Percentiles rank a stretch among this genome's conserved stretches.
phyloP scores from a whole-genome alignment of 2,888 invertebrate genomes.

The Tetheella fluctuosa region DNA sequence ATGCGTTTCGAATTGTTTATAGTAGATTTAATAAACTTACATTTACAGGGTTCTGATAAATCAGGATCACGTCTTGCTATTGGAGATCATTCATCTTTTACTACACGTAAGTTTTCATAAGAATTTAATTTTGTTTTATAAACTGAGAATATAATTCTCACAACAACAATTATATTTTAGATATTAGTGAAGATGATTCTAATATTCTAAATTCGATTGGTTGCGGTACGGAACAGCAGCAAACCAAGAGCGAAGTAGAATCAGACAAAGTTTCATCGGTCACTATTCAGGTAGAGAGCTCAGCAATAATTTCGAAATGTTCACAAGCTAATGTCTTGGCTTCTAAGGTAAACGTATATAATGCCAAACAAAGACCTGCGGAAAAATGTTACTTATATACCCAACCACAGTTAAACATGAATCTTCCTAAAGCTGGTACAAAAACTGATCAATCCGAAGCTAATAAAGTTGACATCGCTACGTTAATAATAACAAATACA shows the following conservation, averaged over 20 bases:
- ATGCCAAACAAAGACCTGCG: slow-evolving; percentile 47
- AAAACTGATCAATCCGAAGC: slow-evolving; percentile 45
- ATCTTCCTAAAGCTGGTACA: slow-evolving; percentile 54
- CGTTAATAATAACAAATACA: slow-evolving; percentile 57
- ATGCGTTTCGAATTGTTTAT: neutral
- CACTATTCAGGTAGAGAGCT: slow-evolving; percentile 47
- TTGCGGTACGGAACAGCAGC: slow-evolving; percentile 40
- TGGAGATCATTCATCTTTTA: slow-evolving; percentile 71
- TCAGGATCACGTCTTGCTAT: slow-evolving; percentile 67
- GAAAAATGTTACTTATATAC: slow-evolving; percentile 69
- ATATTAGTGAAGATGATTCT: slow-evolving; percentile 53
- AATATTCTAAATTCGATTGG: slow-evolving; percentile 45
- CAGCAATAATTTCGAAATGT: slow-evolving; percentile 48
- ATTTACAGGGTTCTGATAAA: slow-evolving; percentile 62
- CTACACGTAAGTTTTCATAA: slow-evolving; percentile 54
- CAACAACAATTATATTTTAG: slow-evolving; percentile 37
- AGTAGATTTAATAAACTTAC: neutral
- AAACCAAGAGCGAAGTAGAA: slow-evolving; percentile 41
- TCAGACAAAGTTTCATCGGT: slow-evolving; percentile 45
- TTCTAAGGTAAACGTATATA: slow-evolving; percentile 41
- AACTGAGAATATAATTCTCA: slow-evolving; percentile 8
- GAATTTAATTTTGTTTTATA: neutral
- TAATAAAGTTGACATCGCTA: slow-evolving; percentile 61
- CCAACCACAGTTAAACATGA: slow-evolving; percentile 61
- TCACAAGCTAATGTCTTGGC: slow-evolving; percentile 35